These are phyloP conservation scores for Cyphomyrmex costatus DNA, from an alignment of 1,140 invertebrate genomes.

Conservation along the genomic window DNA sequence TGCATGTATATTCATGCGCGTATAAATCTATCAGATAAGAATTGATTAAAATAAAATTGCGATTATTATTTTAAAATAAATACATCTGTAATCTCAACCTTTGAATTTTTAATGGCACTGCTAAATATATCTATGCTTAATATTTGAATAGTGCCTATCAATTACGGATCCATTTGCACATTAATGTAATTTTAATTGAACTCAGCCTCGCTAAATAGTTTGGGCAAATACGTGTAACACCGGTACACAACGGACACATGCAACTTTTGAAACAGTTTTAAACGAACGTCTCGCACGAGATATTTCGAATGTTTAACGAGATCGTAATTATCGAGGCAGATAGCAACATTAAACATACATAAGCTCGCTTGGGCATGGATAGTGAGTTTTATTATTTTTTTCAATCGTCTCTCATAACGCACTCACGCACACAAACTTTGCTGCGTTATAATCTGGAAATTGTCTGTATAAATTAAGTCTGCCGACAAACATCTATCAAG, in stretches of 20 bases:
- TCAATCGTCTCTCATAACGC: conserved; percentile 40
- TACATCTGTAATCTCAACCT: not conserved
- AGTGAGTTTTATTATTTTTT: conserved; percentile 47
- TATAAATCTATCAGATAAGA: conserved; percentile 34
- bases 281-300: conserved; percentile 40
- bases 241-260: not conserved
- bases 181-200: conserved; percentile 60
- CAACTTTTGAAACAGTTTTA: conserved; percentile 45
- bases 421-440: not conserved
- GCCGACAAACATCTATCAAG: conserved; percentile 73
- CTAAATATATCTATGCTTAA: not conserved
- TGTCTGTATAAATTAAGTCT: conserved; percentile 66
- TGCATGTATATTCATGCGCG: conserved; percentile 24
- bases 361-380: conserved; percentile 21
- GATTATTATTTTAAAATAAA: conserved; percentile 17
- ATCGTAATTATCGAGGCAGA: conserved; percentile 58
- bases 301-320: conserved; percentile 63
- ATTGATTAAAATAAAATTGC: conserved; percentile 31
- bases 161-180: conserved; percentile 50
- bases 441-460: conserved; percentile 57
- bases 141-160: conserved; percentile 47
- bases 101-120: not conserved
- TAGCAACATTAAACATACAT: conserved; percentile 45
- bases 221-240: conserved; percentile 41
- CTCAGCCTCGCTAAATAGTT: conserved; percentile 45